Percentiles rank a stretch among this genome's conserved stretches.
Conservation (phyloP, 2,113 vertebrate species). For the Pachycephala philippinensis region DNA sequence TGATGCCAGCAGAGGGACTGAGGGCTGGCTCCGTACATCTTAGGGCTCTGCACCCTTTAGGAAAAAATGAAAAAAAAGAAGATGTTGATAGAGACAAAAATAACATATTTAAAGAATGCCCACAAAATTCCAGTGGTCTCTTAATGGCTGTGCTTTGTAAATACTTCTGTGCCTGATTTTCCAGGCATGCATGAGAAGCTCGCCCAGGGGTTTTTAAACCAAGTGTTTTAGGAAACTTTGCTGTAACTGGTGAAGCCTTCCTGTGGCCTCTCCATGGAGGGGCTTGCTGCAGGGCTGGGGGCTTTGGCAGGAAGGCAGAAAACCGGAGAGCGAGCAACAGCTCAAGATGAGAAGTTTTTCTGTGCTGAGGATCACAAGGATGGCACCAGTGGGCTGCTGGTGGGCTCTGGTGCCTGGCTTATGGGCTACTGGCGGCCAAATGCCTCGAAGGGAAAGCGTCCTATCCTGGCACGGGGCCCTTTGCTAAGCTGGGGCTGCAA, state of each 20-base stretch:
- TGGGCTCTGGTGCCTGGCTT: background rate
- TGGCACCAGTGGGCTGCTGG: accelerated
- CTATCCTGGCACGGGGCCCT: background rate
- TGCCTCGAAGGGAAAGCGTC: accelerated
- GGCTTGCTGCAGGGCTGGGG: background rate
- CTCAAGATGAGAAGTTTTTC: background rate
- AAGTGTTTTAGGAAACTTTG: background rate
- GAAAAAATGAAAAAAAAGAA: background rate
- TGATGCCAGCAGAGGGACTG: background rate
- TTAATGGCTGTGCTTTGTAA: background rate
- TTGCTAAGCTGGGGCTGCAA: background rate
- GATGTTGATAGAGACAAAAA: background rate
- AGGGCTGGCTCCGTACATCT: background rate
- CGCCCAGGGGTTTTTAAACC: background rate
- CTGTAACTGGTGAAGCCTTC: background rate
- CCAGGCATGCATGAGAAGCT: background rate
- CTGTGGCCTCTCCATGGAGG: background rate
- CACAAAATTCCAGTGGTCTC: background rate
- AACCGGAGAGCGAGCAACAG: accelerated
- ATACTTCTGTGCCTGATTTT: background rate
- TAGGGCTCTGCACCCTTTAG: background rate
- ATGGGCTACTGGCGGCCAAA: background rate
- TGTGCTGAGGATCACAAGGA: background rate
- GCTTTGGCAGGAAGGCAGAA: background rate
- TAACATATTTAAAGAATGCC: background rate